Evolutionary conservation across 2,888 invertebrate genomes (phyloP), one percentile per base, ranked within the genome.

Genomic region (Oeneis ivallda): DNA sequence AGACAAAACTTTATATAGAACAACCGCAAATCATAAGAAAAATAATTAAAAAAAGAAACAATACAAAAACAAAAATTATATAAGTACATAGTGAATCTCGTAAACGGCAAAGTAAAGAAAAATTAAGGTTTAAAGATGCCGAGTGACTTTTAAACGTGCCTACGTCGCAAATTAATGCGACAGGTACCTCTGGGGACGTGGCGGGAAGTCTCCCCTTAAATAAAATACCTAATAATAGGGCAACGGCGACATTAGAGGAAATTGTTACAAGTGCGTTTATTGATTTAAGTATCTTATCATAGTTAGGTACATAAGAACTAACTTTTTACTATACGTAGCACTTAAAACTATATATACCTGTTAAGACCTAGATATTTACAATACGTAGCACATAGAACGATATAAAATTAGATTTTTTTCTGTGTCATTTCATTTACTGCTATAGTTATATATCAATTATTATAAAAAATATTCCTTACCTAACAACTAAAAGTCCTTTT

Each of bases 201-300:
- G 79, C 75, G 77, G 79, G 77, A 76, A 79, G 17, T 81, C 81
- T 81, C 80, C 83, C 75, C 82, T 85, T 87, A 86, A 89, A 88
- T 88, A 87, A 89, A 87, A 85, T 85, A 80, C 84, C 84, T 87
- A 87, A 88, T 89, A 89, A 89, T 86, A 83, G 82, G 81, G 78
- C 75, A 70, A 75, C 77, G 80, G 74, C 69, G 71, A 76, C 79
- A 81, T 83, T 85, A 79, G 77, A 81, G 79, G 74, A 82, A 85
- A 84, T 82, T 79, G 79, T 83, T 77, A 78, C 76, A 72, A 78
- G 72, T 75, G 75, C 72, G 72, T 81, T 79, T 77, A 82, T 80
- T 81, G 79, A 79, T 78, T 64, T 60, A 57, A 45, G 41, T 65
- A 17, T 10, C 26, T 57, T 43, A 37, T 8, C 37, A 37, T 9